Evolutionary conservation across 2,113 vertebrate species (phyloP).

Genomic region (Pangasianodon gigas): DNA sequence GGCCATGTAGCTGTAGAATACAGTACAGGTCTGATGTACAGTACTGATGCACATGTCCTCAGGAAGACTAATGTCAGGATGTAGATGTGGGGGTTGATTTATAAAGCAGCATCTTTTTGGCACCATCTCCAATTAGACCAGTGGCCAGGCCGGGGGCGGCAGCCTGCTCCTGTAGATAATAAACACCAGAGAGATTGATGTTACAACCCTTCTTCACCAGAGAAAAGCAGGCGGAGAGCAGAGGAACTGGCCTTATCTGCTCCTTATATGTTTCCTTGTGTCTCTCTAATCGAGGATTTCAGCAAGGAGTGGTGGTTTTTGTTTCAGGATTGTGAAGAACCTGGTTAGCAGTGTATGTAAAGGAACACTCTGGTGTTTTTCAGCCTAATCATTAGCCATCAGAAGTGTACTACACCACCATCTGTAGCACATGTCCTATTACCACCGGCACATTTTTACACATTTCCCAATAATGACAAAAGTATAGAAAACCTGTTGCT

Average conservation of each 20-base stretch:
- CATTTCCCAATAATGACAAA: not conserved
- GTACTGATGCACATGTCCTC: slow-evolving; percentile 12
- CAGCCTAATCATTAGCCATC: not conserved
- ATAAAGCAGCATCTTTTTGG: slow-evolving; percentile 19
- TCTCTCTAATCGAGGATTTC: not conserved
- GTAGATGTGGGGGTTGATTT: slow-evolving; percentile 42
- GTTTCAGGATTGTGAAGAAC: slow-evolving; percentile 37
- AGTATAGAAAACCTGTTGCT: not conserved
- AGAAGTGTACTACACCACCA: not conserved
- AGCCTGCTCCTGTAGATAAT: slow-evolving; percentile 55
- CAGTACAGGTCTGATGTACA: not conserved
- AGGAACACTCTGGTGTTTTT: not conserved
- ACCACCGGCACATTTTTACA: not conserved
- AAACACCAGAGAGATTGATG: slow-evolving; percentile 66
- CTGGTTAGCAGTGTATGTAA: not conserved
- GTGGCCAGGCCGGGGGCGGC: slow-evolving; percentile 52
- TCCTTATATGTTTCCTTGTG: not conserved
- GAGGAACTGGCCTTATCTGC: slow-evolving; percentile 24
- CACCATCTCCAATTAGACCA: slow-evolving; percentile 61
- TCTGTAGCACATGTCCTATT: not conserved
- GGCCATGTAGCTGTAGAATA: not conserved
- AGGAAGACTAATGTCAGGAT: slow-evolving; percentile 19
- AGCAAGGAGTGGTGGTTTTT: slow-evolving; percentile 45
- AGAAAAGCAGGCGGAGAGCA: slow-evolving; percentile 23
- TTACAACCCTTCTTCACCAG: slow-evolving; percentile 48